A percentile compares a stretch with the other conserved stretches of the same genome.
These are phyloP conservation scores for Cephus runcator DNA, from an alignment of 2,888 invertebrate genomes.

Conservation along the genomic window DNA sequence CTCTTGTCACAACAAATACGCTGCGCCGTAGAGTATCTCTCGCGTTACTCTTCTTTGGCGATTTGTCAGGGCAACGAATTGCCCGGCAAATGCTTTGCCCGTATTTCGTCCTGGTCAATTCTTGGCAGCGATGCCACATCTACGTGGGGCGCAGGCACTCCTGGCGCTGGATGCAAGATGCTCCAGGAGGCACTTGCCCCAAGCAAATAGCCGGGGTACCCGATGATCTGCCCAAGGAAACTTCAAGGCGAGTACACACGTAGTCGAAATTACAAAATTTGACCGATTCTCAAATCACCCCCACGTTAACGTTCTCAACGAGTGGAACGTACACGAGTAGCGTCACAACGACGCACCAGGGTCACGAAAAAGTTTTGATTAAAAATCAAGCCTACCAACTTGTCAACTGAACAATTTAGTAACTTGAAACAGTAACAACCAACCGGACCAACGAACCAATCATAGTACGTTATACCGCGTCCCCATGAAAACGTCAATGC, in stretches of 20 bases:
- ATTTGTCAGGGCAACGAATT: not conserved
- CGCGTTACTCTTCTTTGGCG: not conserved
- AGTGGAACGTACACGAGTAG: too few species aligned
- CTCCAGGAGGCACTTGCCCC: not conserved
- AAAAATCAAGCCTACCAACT: not conserved
- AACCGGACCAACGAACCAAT: not conserved
- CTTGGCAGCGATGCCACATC: not conserved
- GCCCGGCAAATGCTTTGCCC: not conserved
- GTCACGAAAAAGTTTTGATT: too few species aligned
- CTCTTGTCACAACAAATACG: constrained; percentile 4
- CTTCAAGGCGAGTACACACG: not conserved
- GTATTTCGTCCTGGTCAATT: not conserved
- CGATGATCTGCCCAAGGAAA: not conserved
- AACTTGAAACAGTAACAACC: not conserved
- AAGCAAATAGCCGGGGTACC: not conserved
- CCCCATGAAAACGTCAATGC: not conserved
- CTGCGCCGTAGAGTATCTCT: not conserved
- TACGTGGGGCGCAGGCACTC: not conserved
- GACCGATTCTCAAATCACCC: too few species aligned
- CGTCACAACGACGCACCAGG: too few species aligned
- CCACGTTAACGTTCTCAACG: too few species aligned
- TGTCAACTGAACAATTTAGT: not conserved
- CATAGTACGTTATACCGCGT: not conserved
- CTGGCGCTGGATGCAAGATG: not conserved
- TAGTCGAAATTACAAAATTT: not conserved